These are phyloP conservation scores for Paradisaea rubra DNA, from an alignment of 2,113 vertebrate genomes.

Conservation along the genomic window DNA sequence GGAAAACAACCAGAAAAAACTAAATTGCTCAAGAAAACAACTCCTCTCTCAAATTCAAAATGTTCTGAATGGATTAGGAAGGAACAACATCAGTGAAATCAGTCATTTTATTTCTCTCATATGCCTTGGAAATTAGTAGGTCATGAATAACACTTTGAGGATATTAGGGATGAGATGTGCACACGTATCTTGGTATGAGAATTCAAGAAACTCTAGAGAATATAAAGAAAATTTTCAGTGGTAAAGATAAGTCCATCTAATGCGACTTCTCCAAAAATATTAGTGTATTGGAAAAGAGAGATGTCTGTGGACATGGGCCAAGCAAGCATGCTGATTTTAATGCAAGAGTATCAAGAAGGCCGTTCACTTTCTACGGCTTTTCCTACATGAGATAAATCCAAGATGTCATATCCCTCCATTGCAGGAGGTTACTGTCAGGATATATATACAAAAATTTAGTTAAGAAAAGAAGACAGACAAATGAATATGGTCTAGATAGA, in stretches of 20 bases:
- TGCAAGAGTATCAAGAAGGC: neutral
- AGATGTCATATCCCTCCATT: neutral
- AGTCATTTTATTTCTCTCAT: slow-evolving; percentile 10
- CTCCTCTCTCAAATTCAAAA: slow-evolving; percentile 12
- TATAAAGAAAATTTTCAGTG: neutral
- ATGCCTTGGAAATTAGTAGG: slow-evolving; percentile 25
- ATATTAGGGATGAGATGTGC: neutral
- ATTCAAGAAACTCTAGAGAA: neutral
- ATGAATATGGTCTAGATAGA: neutral
- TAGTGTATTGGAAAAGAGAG: neutral
- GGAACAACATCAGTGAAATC: slow-evolving; percentile 27
- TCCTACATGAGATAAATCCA: neutral
- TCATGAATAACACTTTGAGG: neutral
- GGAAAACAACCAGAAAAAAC: slow-evolving; percentile 54
- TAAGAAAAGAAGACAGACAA: neutral
- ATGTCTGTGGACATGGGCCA: neutral
- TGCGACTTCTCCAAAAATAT: neutral
- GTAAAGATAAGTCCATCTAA: neutral
- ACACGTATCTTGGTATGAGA: neutral
- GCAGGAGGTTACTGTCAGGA: neutral
- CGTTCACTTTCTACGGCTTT: neutral
- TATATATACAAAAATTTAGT: neutral
- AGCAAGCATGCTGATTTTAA: neutral
- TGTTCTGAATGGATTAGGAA: slow-evolving; percentile 40
- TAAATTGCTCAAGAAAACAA: slow-evolving; percentile 48